Evolutionary conservation across 2,113 vertebrate species (phyloP).

Genomic region (Hippocampus comes): DNA sequence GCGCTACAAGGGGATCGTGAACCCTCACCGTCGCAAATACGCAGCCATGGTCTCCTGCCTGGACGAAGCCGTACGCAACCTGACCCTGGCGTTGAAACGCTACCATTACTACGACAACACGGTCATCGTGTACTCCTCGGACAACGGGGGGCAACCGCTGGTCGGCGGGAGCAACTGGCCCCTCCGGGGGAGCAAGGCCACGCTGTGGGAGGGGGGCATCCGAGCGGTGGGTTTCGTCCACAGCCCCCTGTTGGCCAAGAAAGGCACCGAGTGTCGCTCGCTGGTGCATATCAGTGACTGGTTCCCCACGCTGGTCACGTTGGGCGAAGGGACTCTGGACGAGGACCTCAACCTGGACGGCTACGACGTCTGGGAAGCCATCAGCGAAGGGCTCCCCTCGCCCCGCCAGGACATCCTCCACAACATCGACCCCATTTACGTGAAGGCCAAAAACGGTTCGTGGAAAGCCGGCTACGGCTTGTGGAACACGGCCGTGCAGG

Average conservation of each 20-base stretch:
- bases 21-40: slow-evolving; percentile 85
- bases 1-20: slow-evolving; percentile 86
- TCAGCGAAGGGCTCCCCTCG: slow-evolving; percentile 89
- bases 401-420: slow-evolving; percentile 92
- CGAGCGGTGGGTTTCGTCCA: slow-evolving; percentile 94
- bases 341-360: slow-evolving; percentile 88
- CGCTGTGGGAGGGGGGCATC: slow-evolving; percentile 95
- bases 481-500: slow-evolving; percentile 94
- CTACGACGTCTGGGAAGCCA: slow-evolving; percentile 94
- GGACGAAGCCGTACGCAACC: slow-evolving; percentile 89
- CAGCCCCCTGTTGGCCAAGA: slow-evolving; percentile 86
- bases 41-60: slow-evolving; percentile 95
- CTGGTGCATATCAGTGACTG: slow-evolving; percentile 96
- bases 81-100: slow-evolving; percentile 83
- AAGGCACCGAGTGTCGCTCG: slow-evolving; percentile 83
- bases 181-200: slow-evolving; percentile 90
- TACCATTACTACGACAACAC: slow-evolving; percentile 91
- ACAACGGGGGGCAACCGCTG: slow-evolving; percentile 91
- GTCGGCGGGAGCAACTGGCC: slow-evolving; percentile 96
- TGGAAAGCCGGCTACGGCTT: slow-evolving; percentile 90
- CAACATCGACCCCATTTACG: slow-evolving; percentile 94
- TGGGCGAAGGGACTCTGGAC: slow-evolving; percentile 86
- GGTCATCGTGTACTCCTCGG: slow-evolving; percentile 91
- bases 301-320: slow-evolving; percentile 90
- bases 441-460: slow-evolving; percentile 89